phyloP scores from a whole-genome alignment of 1,140 invertebrate species.

The Globodera rostochiensis region DNA sequence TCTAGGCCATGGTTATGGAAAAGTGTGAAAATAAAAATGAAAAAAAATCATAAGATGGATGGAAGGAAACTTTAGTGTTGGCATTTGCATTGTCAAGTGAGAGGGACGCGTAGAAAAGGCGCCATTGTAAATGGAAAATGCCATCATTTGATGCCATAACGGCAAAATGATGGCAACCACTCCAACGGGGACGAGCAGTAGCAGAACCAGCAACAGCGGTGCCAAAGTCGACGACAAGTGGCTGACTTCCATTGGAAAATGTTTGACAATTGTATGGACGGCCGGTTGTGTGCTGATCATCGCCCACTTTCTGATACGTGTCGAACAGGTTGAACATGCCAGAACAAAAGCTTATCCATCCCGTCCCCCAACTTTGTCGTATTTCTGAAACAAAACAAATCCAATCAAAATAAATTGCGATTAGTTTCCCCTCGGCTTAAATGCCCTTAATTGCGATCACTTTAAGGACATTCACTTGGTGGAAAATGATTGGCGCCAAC shows the following conservation, averaged over 20 bases:
- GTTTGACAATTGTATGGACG: background rate
- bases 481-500: background rate
- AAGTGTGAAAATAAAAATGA: background rate
- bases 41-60: background rate
- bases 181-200: background rate
- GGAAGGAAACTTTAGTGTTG: background rate
- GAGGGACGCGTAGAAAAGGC: background rate
- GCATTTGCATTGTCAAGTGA: background rate
- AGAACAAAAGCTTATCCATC: background rate
- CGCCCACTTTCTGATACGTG: background rate
- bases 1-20: background rate
- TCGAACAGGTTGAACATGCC: slow-evolving; percentile 7
- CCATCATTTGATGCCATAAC: background rate
- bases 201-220: background rate
- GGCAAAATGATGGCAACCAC: background rate
- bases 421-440: background rate
- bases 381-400: background rate
- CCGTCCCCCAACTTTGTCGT: background rate
- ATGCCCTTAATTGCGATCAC: background rate
- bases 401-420: background rate
- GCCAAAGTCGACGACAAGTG: background rate
- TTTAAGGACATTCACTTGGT: background rate
- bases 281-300: slow-evolving; percentile 2
- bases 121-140: background rate
- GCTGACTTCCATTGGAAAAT: background rate